phyloP scores from a whole-genome alignment of 2,888 invertebrate genomes.

The Pollenia amentaria region DNA sequence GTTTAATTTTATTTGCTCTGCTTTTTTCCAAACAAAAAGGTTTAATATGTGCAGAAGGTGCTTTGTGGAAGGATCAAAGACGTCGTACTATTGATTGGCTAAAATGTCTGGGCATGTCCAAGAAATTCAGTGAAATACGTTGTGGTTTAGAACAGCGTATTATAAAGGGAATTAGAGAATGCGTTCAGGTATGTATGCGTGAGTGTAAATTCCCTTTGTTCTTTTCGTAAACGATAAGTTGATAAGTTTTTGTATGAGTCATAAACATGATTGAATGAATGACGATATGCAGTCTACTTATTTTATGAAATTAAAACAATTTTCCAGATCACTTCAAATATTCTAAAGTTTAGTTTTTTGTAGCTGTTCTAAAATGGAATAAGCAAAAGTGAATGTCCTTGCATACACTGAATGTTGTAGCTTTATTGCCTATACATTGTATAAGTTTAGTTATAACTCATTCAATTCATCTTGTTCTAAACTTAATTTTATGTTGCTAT shows the following conservation, averaged over 20 bases:
- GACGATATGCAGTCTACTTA: no score
- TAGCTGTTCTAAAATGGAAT: neutral
- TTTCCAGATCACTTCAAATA: constrained; percentile 8
- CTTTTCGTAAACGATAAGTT: neutral
- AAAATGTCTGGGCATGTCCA: constrained; percentile 90
- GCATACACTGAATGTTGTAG: constrained; percentile 1
- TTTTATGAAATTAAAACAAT: constrained; percentile 11
- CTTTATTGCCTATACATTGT: neutral
- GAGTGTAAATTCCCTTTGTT: neutral
- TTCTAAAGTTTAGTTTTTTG: neutral
- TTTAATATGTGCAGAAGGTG: constrained; percentile 92
- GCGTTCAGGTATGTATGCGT: constrained; percentile 84
- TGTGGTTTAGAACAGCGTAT: constrained; percentile 89
- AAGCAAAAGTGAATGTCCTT: constrained; percentile 50
- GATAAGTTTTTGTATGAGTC: constrained; percentile 40
- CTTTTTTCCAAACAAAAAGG: constrained; percentile 86
- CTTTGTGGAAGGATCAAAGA: constrained; percentile 93
- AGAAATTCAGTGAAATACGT: constrained; percentile 86
- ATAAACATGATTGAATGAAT: constrained; percentile 62
- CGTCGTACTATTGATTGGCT: constrained; percentile 90
- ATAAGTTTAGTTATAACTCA: constrained; percentile 30
- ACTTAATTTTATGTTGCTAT: constrained; percentile 51
- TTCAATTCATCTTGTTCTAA: constrained; percentile 37
- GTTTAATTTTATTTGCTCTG: neutral
- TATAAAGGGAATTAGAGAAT: constrained; percentile 87